Conservation (phyloP, 2,888 invertebrate species). For the Philhelius pedissequus region DNA sequence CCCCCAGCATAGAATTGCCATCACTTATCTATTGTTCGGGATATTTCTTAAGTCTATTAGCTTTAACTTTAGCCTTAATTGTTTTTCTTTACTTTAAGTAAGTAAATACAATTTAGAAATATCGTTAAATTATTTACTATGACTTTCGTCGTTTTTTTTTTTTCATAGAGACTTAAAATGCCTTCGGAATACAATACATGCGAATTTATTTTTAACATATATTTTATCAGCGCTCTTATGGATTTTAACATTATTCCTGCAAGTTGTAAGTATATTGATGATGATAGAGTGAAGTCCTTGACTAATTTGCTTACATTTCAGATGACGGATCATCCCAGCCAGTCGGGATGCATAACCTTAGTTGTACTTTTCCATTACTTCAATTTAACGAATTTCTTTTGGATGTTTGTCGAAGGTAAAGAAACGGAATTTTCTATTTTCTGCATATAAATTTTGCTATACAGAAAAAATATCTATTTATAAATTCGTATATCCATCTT, state of each 20-base stretch:
- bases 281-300: background rate
- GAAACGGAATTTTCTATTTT: background rate
- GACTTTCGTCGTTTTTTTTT: too few relatives aligned
- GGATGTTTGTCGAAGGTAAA: slow-evolving; percentile 98
- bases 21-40: slow-evolving; percentile 90
- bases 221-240: slow-evolving; percentile 93
- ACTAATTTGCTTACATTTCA: slow-evolving; percentile 73
- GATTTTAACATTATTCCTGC: slow-evolving; percentile 90
- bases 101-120: slow-evolving; percentile 75
- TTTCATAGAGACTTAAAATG: slow-evolving; percentile 92
- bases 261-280: slow-evolving; percentile 80
- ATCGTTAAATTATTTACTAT: too few relatives aligned
- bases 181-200: slow-evolving; percentile 95
- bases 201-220: slow-evolving; percentile 95
- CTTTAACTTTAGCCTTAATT: slow-evolving; percentile 89
- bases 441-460: background rate
- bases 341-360: slow-evolving; percentile 82
- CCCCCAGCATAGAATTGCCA: slow-evolving; percentile 80
- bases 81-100: slow-evolving; percentile 95
- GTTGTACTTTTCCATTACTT: slow-evolving; percentile 93
- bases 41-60: slow-evolving; percentile 89
- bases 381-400: slow-evolving; percentile 96
- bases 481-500: background rate
- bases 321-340: slow-evolving; percentile 81
- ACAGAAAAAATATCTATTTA: background rate